phyloP scores from a whole-genome alignment of 2,888 invertebrate genomes.

The Pilophorus perplexus region DNA sequence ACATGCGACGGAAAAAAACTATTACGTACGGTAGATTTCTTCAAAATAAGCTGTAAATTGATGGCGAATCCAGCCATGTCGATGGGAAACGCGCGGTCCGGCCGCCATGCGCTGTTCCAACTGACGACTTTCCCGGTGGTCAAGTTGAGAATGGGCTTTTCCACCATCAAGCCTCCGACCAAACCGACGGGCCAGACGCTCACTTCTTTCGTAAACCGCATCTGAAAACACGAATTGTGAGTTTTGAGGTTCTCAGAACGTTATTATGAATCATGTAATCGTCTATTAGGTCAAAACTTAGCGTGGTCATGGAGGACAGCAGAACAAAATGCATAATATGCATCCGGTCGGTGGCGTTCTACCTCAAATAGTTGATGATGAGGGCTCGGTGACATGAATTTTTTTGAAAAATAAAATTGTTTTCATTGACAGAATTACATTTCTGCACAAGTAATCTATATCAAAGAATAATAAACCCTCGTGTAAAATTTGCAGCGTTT shows the following conservation, averaged over 20 bases:
- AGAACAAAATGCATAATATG: background rate
- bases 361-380: no score
- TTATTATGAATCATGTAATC: slow-evolving; percentile 30
- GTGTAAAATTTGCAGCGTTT: no score
- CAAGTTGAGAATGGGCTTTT: slow-evolving; percentile 75
- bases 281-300: background rate
- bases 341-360: no score
- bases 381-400: no score
- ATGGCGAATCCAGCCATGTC: slow-evolving; percentile 98
- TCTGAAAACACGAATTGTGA: slow-evolving; percentile 66
- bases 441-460: no score
- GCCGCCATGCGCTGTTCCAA: slow-evolving; percentile 79
- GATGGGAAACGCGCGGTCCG: slow-evolving; percentile 87
- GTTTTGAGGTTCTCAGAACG: no score
- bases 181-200: slow-evolving; percentile 96
- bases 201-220: slow-evolving; percentile 75
- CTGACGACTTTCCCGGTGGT: slow-evolving; percentile 61
- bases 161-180: slow-evolving; percentile 91
- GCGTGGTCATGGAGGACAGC: background rate
- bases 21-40: slow-evolving; percentile 57
- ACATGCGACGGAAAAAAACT: background rate
- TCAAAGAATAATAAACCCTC: no score
- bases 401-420: no score
- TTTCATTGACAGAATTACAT: no score
- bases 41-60: slow-evolving; percentile 69